Conservation (phyloP, 2,888 invertebrate genomes). For the Trisateles emortualis region DNA sequence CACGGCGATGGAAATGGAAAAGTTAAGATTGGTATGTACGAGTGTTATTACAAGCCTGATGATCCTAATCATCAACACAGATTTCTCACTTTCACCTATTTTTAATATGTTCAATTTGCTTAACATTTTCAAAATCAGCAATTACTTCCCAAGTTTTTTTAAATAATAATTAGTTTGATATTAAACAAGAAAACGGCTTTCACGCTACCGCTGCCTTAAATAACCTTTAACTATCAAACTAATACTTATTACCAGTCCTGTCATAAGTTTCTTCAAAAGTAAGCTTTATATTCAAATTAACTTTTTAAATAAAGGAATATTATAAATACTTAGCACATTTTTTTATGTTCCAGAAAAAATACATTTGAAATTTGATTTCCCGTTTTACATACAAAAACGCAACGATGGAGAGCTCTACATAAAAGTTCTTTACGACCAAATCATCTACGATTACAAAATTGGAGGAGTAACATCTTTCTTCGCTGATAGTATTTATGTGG, state of each 20-base stretch:
- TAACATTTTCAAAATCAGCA: too few species aligned
- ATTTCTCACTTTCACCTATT: too few species aligned
- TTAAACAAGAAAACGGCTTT: too few species aligned
- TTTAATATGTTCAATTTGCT: too few species aligned
- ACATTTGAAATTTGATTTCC: conserved; percentile 53
- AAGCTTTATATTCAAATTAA: too few species aligned
- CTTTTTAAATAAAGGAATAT: neutral
- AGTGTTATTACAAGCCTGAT: neutral
- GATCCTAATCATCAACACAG: too few species aligned
- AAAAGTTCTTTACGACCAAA: conserved; percentile 47
- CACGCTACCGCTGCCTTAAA: too few species aligned
- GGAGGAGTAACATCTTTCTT: conserved; percentile 51
- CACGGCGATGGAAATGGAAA: conserved; percentile 58
- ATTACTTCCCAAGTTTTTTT: too few species aligned
- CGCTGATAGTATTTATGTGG: conserved; percentile 53
- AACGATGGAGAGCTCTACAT: conserved; percentile 62
- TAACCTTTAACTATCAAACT: too few species aligned
- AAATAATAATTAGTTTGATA: too few species aligned
- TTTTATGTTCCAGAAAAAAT: conserved; percentile 54
- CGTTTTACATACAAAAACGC: conserved; percentile 50
- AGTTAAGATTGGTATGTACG: conserved; percentile 50
- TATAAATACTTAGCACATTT: neutral
- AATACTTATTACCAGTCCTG: too few species aligned
- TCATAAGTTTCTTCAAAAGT: too few species aligned
- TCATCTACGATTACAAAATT: conserved; percentile 58